These are phyloP conservation scores for Pseudococcus viburni DNA, from an alignment of 2,888 invertebrate species.

Conservation along the genomic window DNA sequence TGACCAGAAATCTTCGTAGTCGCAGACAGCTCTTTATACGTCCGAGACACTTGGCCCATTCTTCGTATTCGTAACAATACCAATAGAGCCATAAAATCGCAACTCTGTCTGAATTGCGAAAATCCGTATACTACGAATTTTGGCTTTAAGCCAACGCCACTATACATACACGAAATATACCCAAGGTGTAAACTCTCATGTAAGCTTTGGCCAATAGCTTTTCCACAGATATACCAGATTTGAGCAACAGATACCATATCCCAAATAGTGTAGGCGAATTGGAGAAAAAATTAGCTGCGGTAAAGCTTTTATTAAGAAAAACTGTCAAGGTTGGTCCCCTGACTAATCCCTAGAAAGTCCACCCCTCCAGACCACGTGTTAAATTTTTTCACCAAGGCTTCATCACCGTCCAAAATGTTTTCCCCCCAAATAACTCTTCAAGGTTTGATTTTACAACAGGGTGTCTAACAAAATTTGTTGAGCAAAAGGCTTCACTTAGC, in stretches of 20 bases:
- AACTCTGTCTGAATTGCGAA: slow-evolving; percentile 47
- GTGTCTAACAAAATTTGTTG: no score
- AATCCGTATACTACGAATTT: background rate
- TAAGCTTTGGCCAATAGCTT: background rate
- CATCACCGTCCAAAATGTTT: no score
- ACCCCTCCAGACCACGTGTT: no score
- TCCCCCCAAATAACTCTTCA: no score
- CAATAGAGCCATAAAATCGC: slow-evolving; percentile 32
- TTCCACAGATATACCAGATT: background rate
- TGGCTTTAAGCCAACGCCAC: background rate
- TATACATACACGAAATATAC: background rate
- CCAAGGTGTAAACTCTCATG: background rate
- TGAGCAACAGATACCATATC: slow-evolving; percentile 43
- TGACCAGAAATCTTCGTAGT: background rate
- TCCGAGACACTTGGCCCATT: background rate
- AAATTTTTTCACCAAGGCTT: no score
- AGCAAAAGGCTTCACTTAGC: no score
- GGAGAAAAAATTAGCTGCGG: no score
- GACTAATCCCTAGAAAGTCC: no score
- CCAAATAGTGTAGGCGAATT: no score
- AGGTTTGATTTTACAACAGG: no score
- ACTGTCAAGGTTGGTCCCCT: no score
- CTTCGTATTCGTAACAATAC: background rate
- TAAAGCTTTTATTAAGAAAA: no score
- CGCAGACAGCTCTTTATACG: background rate